Base-by-base conservation (phyloP, 2,113 vertebrate species). In the Lampris incognitus region DNA sequence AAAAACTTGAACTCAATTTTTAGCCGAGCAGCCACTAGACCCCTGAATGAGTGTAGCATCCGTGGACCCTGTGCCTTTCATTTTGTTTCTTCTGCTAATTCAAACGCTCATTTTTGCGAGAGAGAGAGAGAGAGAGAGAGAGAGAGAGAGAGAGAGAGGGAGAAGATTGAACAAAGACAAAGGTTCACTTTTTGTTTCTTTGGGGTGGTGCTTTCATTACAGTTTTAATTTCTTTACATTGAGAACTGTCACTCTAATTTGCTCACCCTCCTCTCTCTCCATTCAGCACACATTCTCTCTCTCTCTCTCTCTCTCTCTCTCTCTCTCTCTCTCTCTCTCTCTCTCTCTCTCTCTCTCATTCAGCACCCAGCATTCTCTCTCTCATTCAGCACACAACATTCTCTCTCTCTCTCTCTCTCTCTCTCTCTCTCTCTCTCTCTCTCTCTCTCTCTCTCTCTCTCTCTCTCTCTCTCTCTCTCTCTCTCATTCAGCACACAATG, bases 201-300 rank as follows among this genome's bases (percentile, higher is more conserved):
- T 88, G 67, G 79, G 70, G 84, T 38, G 54, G 85, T 81, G 83
- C 83, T 92, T 93, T 92, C 90, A 89, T 92, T 91, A 91, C 75
- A 84, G 82, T 86, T 74, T 79, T 89, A 85, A 88, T 86, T 88
- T 91, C 89, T 92, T 93, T 89, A 91, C 84, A 85, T 85, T 89
- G 87, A 88, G 88, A 88, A 84, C 82, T 85, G 13, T 46, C 42
- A 10, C 1, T 4, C 37, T 24, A 46, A 24, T 24, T 24, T 24
- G 24, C 24, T 24, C 24, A 24, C 24, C 24, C 24, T 24, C 24
- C 24, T 24, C 24, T 24, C 56, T 58, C 56, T 37, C 38, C 24
- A 58, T 38, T 9, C 9, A 9, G 24, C n/a, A 10, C 62, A 9
- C 6, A 49, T 79, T 73, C 86, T 84, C 83, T 77, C 67, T 83